Evolutionary conservation across 2,797 vertebrate genomes (phyloP), one percentile per base, ranked within the genome.

Genomic region (Nasua narica): DNA sequence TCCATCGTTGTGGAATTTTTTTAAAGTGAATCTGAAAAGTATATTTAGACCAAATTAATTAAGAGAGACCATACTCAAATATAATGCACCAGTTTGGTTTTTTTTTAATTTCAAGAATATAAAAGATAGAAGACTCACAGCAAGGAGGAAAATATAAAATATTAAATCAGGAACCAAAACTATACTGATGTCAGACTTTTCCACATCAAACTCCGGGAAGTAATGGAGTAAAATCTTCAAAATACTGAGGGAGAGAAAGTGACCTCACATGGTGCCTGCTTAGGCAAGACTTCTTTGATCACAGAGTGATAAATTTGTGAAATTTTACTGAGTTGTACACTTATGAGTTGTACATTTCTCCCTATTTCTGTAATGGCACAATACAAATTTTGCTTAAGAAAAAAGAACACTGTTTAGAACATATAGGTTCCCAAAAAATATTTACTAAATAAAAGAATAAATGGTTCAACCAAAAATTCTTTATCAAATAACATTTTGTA

Each of bases 31-130:
- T 87, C 48, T 67, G n/a, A 87, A 96, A 88, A 84, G 14, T 69
- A 82, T 4, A 14, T 69, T 58, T 94, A 87, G 40, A 87, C 29
- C 32, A 89, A 94, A 87, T 56, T 67, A 72, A 85, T 90, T 96
- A n/a, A 54, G 56, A 84, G 46, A 72, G 54, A 32, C 14, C 14
- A 95, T 37, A 77, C 11, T 83, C 56, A 89, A 79, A 62, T 50
- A 74, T 18, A 74, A 32, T 67, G 13, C 58, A 12, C 7, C 15
- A n/a, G 37, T 14, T 48, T 43, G 67, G 40, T 70, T 62, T 18
- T 15, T 65, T 62, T 62, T 62, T 2, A 62, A 62, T 79, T 83
- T 70, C 58, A 65, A 62, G 23, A 90, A 37, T 77, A 81, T 69
- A 69, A 43, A 86, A 82, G 15, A 60, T 60, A 69, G 40, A 86